Evolutionary conservation across 2,888 invertebrate genomes (phyloP).

Genomic region (Drosophila silvestris): DNA sequence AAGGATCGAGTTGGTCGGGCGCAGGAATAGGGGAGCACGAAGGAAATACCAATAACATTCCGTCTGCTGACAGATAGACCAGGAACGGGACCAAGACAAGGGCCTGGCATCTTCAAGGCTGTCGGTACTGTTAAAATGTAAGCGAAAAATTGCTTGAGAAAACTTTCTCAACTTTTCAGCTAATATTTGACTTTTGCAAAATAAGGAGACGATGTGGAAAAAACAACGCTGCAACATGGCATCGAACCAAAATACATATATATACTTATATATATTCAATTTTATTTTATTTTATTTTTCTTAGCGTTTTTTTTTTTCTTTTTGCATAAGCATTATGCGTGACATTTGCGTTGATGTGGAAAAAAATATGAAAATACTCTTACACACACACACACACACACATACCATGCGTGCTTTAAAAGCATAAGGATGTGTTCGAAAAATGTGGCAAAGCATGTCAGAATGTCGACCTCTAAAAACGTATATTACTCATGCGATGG

Average conservation of each 20-base stretch:
- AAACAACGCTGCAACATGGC: constrained; percentile 68
- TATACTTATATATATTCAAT: constrained; percentile 38
- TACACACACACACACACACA: constrained; percentile 16
- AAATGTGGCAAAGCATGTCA: constrained; percentile 40
- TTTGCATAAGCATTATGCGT: constrained; percentile 70
- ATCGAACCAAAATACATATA: constrained; percentile 48
- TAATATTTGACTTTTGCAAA: constrained; percentile 82
- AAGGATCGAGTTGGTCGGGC: constrained; percentile 54
- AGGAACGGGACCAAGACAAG: constrained; percentile 39
- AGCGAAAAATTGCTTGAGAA: constrained; percentile 81
- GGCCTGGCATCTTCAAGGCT: constrained; percentile 19
- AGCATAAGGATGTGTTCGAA: constrained; percentile 36
- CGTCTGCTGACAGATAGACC: constrained; percentile 78
- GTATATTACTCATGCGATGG: constrained; percentile 18
- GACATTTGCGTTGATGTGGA: constrained; percentile 72
- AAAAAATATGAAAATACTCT: constrained; percentile 25
- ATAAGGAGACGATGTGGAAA: constrained; percentile 77
- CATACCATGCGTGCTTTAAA: constrained; percentile 15
- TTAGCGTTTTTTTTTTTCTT: constrained; percentile 25
- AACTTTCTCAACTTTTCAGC: constrained; percentile 83
- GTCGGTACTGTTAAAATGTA: constrained; percentile 67
- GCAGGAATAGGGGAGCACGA: constrained; percentile 28
- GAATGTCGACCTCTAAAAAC: constrained; percentile 32
- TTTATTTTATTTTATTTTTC: constrained; percentile 32
- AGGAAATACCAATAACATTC: constrained; percentile 72